These are phyloP conservation scores for Pseudolaguvia tuberculata DNA, from an alignment of 2,113 vertebrate species.

Conservation along the genomic window DNA sequence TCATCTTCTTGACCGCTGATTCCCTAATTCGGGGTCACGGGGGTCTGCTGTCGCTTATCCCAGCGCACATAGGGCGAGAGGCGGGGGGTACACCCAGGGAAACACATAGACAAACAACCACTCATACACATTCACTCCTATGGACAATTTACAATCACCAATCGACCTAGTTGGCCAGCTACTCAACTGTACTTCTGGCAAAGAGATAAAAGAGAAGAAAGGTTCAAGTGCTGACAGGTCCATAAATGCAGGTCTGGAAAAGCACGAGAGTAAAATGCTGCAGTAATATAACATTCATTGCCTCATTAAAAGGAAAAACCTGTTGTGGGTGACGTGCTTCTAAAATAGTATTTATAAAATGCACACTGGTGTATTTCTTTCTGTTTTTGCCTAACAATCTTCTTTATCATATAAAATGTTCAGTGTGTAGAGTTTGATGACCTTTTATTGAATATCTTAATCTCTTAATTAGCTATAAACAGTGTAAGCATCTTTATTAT, in stretches of 20 bases:
- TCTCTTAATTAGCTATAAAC: too few species aligned
- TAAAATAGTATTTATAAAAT: slow-evolving; percentile 51
- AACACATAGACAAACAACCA: too few species aligned
- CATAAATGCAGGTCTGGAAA: slow-evolving; percentile 77
- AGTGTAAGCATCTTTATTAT: too few species aligned
- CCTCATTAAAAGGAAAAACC: slow-evolving; percentile 66
- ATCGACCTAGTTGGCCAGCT: slow-evolving; percentile 62
- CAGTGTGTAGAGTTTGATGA: background rate
- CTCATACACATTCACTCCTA: too few species aligned
- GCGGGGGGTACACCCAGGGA: too few species aligned
- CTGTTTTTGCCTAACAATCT: background rate
- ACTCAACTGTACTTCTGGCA: slow-evolving; percentile 62
- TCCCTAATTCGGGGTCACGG: too few species aligned
- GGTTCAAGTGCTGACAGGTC: slow-evolving; percentile 79
- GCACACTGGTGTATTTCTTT: slow-evolving; percentile 43
- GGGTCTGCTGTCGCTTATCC: too few species aligned
- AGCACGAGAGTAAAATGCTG: slow-evolving; percentile 69
- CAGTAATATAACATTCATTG: slow-evolving; percentile 75
- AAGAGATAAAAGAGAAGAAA: slow-evolving; percentile 51
- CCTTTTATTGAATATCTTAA: too few species aligned
- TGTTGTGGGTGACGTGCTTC: slow-evolving; percentile 53
- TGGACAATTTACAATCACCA: too few species aligned
- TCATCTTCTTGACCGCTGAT: too few species aligned
- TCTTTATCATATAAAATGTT: slow-evolving; percentile 12
- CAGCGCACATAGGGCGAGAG: too few species aligned